phyloP scores from a whole-genome alignment of 1,140 invertebrate species.

The Akabosia matsudoensis region DNA sequence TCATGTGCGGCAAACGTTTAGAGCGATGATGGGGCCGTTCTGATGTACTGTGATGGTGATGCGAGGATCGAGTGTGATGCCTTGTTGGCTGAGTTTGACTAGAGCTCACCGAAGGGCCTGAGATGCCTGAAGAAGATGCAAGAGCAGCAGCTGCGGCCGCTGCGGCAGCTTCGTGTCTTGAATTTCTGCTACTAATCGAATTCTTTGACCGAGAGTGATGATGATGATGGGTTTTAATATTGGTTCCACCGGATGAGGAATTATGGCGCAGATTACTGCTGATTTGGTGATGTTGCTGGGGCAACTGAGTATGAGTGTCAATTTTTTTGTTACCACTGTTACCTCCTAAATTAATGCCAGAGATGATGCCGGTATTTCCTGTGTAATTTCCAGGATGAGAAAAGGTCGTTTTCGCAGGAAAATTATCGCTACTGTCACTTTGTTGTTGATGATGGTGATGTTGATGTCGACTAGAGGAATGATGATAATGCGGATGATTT shows the following conservation, averaged over 20 bases:
- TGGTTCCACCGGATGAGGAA: background rate
- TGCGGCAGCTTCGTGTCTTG: background rate
- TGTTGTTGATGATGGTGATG: background rate
- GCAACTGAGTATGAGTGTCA: background rate
- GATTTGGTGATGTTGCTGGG: background rate
- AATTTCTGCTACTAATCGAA: background rate
- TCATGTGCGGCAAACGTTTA: background rate
- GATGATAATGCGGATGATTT: constrained; percentile 1
- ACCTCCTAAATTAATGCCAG: background rate
- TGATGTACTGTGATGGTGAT: constrained; percentile 1
- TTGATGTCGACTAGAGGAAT: background rate
- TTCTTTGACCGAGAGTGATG: background rate
- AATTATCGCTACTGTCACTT: constrained; percentile 13
- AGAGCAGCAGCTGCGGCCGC: background rate
- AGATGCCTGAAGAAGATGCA: background rate
- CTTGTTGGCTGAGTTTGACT: background rate
- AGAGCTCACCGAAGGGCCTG: background rate
- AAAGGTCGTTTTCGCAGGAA: background rate
- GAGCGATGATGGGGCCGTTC: constrained; percentile 4
- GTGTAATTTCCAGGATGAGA: background rate
- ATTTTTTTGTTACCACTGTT: background rate
- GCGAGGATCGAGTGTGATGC: background rate
- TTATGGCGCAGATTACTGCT: background rate
- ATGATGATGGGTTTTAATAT: constrained; percentile 8
- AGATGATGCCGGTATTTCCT: background rate